Evolutionary conservation across 2,888 invertebrate species (phyloP), one percentile per base, ranked within the genome.

Genomic region (Noctua pronuba): DNA sequence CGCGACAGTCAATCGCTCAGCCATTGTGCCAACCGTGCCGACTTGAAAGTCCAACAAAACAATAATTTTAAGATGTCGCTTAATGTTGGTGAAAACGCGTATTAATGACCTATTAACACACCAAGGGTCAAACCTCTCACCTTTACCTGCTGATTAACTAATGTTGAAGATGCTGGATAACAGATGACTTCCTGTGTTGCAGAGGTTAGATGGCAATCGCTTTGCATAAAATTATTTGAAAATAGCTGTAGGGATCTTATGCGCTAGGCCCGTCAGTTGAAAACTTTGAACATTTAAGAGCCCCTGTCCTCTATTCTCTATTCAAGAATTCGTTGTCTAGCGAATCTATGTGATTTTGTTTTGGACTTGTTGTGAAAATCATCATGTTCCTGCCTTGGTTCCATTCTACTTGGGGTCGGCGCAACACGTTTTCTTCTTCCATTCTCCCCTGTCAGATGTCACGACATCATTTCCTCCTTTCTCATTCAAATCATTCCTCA

Each of bases 101-200:
- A 13, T 28, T 28, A 58, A 58, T 58, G 58, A 5, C 38, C 66
- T 13, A 60, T 52, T 60, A 52, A 44, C 58, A 49, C 49, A 49
- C 21, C 21, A 55, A 38, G 18, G 68, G 72, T 77, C 28, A 52
- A 77, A 77, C 13, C 2, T 11, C 68, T 77, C 77, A 77, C 72
- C 72, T 77, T 60, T 69, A 41, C 31, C 2, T 7, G 5, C 49
- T 58, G 67, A 67, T 75, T 81, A 69, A 76, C 28, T 44, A 71
- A 64, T 64, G 69, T 55, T 68, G 35, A 60, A 55, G 38, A 31
- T 49, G 16, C 21, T 21, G 21, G 58, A 31, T 67, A 74, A 64
- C 73, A 73, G 1, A 82, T 82, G 49, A 62, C 67, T 73, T 82
- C 82, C 83, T 78, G 62, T 49, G 38, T 67, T 21, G 35, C 28